A percentile compares a stretch with the other conserved stretches of the same genome.
phyloP scores from a whole-genome alignment of 2,113 vertebrate species.

The Notiomystis cincta region DNA sequence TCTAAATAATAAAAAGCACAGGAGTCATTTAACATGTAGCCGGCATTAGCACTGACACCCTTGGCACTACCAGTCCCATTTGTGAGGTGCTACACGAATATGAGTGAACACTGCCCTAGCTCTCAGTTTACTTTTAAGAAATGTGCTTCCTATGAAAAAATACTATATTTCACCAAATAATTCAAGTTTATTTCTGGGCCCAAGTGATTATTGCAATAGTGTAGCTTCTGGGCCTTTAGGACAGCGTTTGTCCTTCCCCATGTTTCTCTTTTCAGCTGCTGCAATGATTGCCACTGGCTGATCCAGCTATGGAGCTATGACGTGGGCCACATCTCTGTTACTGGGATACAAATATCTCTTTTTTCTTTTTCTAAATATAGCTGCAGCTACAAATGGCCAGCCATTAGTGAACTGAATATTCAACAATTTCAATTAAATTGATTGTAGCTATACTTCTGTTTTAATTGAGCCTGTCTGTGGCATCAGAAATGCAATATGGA shows the following conservation, averaged over 20 bases:
- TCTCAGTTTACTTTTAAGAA: neutral
- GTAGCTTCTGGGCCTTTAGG: neutral
- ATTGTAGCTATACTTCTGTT: neutral
- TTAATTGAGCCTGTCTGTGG: rapidly evolving
- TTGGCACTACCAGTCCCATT: neutral
- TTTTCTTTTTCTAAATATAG: neutral
- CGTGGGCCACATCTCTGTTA: neutral
- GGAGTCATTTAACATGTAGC: neutral
- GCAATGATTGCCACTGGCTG: neutral
- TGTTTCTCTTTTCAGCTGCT: neutral
- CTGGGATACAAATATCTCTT: neutral
- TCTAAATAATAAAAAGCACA: neutral
- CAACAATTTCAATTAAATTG: neutral
- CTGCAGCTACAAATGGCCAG: neutral
- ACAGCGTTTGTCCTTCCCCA: neutral
- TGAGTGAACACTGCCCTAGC: neutral
- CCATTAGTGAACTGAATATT: neutral
- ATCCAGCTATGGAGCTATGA: neutral
- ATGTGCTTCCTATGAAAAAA: neutral
- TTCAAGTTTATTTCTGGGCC: neutral
- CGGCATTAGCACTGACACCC: neutral
- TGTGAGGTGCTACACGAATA: neutral
- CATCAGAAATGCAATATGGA: neutral
- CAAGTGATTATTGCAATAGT: neutral
- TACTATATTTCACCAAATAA: neutral